Evolutionary conservation across 1,140 invertebrate genomes (phyloP), one percentile per base, ranked within the genome.

Genomic region (Anagrus nilaparvatae): DNA sequence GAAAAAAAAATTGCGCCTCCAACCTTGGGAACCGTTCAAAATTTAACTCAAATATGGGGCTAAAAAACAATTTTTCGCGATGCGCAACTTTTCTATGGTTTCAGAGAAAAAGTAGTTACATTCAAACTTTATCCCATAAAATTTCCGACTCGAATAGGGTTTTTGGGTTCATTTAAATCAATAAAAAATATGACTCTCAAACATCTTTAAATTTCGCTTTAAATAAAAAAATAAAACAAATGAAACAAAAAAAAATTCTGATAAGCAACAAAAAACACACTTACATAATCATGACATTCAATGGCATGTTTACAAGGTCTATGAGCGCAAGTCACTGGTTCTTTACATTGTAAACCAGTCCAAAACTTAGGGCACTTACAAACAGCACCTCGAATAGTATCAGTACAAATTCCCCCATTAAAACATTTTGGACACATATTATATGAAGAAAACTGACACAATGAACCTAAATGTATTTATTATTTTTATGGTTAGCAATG

Each of bases 231-330:
- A 36, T 3, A 37, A 44, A 52, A 19, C 30, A 31, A 21, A 21
- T 33, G 10, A 18, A 13, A 13, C 16, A 33, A 33, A 25, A 32
- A 36, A 37, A 47, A 46, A n/a, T n/a, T n/a, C n/a, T n/a, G 31
- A 35, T 40, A 37, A 36, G 27, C 13, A 43, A 40, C 20, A 38
- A 43, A 43, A 34, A 47, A 40, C 17, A 32, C 35, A 76, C 77
- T 79, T 58, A 81, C 78, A 55, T 70, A 72, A 56, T 79, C 74
- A 37, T 68, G 61, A 56, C 77, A 79, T 44, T 63, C 56, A 21
- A 59, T 53, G 16, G 72, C 73, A 61, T 77, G 73, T 34, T 63
- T 54, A 53, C 77, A 79, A 20, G 77, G 77, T 18, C 44, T 20
- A 28, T 64, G 49, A 44, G 70, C 58, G 57, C 78, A 80, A 38